Evolutionary conservation across 2,888 invertebrate species (phyloP).

Genomic region (Liodrosophila aerea): DNA sequence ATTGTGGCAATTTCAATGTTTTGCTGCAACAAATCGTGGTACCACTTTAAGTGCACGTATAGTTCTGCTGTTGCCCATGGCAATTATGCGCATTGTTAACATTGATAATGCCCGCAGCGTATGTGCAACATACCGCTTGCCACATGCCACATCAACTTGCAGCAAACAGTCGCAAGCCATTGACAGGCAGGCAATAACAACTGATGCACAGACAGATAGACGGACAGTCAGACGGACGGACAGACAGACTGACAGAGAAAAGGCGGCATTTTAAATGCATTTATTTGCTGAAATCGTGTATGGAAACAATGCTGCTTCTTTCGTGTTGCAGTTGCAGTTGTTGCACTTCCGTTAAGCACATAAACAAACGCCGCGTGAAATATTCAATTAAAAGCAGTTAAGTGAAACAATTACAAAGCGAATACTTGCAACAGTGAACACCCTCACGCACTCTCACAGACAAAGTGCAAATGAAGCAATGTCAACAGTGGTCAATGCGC

Average conservation of each 20-base stretch:
- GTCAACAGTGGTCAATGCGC: constrained; percentile 46
- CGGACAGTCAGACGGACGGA: neutral
- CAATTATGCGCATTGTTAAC: constrained; percentile 26
- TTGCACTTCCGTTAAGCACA: constrained; percentile 24
- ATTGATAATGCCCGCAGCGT: constrained; percentile 10
- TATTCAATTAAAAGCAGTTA: constrained; percentile 72
- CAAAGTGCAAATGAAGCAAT: constrained; percentile 63
- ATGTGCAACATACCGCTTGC: constrained; percentile 12
- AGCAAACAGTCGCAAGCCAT: constrained; percentile 15
- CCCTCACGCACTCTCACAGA: constrained; percentile 10
- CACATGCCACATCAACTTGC: constrained; percentile 10
- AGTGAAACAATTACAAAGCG: constrained; percentile 66
- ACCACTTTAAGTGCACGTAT: neutral
- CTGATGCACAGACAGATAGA: neutral
- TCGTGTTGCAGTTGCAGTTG: constrained; percentile 8
- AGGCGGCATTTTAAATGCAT: constrained; percentile 34
- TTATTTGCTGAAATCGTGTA: constrained; percentile 66
- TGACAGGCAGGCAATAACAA: constrained; percentile 7
- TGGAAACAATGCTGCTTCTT: constrained; percentile 49
- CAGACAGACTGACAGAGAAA: neutral
- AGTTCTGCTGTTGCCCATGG: neutral
- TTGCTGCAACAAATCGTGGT: constrained; percentile 12
- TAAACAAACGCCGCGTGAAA: constrained; percentile 54
- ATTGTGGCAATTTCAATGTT: constrained; percentile 27
- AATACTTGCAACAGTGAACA: constrained; percentile 13